Percentiles rank a stretch among this genome's conserved stretches.
These are phyloP conservation scores for Galagoides demidoff DNA, from an alignment of 2,797 vertebrate genomes.

Conservation along the genomic window DNA sequence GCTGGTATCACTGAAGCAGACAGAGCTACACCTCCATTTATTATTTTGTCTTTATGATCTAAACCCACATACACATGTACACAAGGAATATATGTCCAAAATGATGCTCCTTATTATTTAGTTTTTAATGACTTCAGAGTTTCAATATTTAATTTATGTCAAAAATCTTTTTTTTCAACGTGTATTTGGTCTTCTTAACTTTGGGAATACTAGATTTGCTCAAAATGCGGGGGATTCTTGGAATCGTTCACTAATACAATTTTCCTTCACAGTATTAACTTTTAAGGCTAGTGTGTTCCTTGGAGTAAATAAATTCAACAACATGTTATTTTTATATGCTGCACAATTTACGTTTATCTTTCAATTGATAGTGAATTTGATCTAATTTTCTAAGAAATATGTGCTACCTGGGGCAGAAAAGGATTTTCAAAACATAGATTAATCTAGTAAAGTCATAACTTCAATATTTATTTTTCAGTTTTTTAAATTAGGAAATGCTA, in stretches of 20 bases:
- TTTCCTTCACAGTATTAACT: background rate
- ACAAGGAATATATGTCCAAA: background rate
- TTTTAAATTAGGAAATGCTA: background rate
- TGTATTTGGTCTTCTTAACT: background rate
- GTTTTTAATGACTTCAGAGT: background rate
- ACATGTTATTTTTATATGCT: background rate
- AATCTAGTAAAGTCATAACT: background rate
- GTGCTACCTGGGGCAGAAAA: background rate
- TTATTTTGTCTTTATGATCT: constrained; percentile 52
- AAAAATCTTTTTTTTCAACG: background rate
- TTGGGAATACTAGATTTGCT: background rate
- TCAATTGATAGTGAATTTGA: background rate
- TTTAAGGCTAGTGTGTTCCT: background rate
- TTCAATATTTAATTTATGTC: background rate
- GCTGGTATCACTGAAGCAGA: constrained; percentile 72
- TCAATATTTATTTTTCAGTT: background rate
- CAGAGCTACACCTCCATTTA: constrained; percentile 35
- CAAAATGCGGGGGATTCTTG: background rate
- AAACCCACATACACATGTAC: background rate
- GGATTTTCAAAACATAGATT: background rate
- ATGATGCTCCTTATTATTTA: background rate
- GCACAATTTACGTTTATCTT: background rate
- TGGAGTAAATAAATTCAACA: background rate
- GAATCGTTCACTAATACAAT: background rate
- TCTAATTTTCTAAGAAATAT: background rate